Evolutionary conservation across 1,140 invertebrate species (phyloP), one percentile per base, ranked within the genome.

Genomic region (Sycobia sp.): DNA sequence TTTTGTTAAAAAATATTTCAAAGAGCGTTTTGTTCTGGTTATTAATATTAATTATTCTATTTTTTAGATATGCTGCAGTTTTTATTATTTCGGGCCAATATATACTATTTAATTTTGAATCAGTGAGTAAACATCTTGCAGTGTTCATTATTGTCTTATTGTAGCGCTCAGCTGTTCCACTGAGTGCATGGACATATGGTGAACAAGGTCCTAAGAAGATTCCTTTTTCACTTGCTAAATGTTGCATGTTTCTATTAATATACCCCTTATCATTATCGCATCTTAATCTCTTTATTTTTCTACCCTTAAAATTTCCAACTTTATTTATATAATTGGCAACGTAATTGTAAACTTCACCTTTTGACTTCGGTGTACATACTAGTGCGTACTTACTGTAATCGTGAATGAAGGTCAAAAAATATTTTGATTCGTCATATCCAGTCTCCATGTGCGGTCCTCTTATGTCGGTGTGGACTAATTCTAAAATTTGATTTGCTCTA

Each of bases 181-280:
- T 32, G 5, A 32, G 11, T 32, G 34, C 49, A 14, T 53, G 49
- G 3, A 38, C 20, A 36, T 53, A 36, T 13, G 9, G 49, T 18
- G 29, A 10, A 36, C 49, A 53, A 14, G 46, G 46, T 27, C 27
- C 46, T 11, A 49, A 10, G 11, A 27, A 27, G 14, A 49, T 49
- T 11, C 46, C 46, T 14, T 70, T 71, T 50, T 70, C 58, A 39
- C 27, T 59, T 20, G 27, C 51, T 20, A 69, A 68, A 9, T 67
- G 32, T 53, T 59, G 57, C 41, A 71, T n/a, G 25, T 63, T 60
- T 22, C n/a, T 34, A 75, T 72, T 74, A 51, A 72, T 68, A 73
- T 69, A 76, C 69, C 67, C 74, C 65, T n/a, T 77, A 10, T 75
- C 78, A 68, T 78, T 79, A 65, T 81, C 76, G 67, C 76, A 78